Evolutionary conservation across 2,888 invertebrate species (phyloP).

Genomic region (Hypolimnas misippus): DNA sequence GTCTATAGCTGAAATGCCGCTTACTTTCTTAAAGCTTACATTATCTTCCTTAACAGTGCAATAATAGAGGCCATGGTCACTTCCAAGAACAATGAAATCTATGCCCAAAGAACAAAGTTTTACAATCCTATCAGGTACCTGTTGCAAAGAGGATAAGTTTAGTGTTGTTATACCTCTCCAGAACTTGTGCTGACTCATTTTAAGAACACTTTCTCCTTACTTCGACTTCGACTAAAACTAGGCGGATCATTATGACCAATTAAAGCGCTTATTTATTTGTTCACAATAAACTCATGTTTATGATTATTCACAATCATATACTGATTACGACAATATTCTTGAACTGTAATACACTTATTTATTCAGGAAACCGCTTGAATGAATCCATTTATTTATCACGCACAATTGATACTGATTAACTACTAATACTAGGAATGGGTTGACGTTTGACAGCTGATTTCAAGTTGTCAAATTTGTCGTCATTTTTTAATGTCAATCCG

Average conservation of each 20-base stretch:
- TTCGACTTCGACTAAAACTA: constrained; percentile 38
- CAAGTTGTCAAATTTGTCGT: neutral
- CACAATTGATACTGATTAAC: constrained; percentile 17
- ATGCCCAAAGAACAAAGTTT: constrained; percentile 69
- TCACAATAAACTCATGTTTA: constrained; percentile 3
- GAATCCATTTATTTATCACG: constrained; percentile 10
- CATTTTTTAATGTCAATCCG: neutral
- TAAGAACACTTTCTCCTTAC: constrained; percentile 55
- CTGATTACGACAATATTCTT: neutral
- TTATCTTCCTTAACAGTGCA: constrained; percentile 69
- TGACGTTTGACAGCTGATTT: constrained; percentile 34
- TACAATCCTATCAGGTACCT: constrained; percentile 76
- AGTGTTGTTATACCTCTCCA: constrained; percentile 74
- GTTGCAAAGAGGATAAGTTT: constrained; percentile 61
- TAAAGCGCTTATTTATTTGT: constrained; percentile 21
- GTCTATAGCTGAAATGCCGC: constrained; percentile 84
- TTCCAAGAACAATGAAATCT: constrained; percentile 74
- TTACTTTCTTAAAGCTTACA: constrained; percentile 74
- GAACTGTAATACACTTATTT: neutral
- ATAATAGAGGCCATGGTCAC: constrained; percentile 75
- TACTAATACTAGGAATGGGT: constrained; percentile 10
- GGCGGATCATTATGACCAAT: constrained; percentile 41
- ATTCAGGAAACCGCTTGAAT: constrained; percentile 8
- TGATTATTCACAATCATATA: neutral
- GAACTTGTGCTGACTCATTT: constrained; percentile 80